Conservation (phyloP, 53 echinoderm and acorn worm genomes). For the Crossaster papposus region DNA sequence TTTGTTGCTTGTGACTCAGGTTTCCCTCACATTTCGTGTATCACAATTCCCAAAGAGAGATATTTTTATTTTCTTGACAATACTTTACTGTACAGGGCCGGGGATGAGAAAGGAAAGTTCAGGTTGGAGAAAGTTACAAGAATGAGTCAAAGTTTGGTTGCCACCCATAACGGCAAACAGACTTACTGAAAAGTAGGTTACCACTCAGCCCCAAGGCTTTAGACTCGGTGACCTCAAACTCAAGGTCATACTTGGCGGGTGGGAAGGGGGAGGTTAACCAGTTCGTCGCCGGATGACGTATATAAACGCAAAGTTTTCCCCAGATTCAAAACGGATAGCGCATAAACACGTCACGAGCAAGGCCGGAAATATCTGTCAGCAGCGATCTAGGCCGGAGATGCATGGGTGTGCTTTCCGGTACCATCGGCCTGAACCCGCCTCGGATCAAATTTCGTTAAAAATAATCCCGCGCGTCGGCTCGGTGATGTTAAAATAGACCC, state of each 20-base stretch:
- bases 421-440: too few relatives aligned
- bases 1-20: neutral
- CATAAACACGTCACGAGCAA: too few relatives aligned
- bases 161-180: neutral
- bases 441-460: too few relatives aligned
- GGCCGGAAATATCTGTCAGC: too few relatives aligned
- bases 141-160: conserved; percentile 8
- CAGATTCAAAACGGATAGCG: too few relatives aligned
- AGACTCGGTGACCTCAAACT: neutral
- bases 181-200: neutral
- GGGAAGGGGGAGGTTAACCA: too few relatives aligned
- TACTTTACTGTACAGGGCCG: neutral
- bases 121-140: neutral
- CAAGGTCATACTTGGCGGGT: neutral
- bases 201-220: neutral
- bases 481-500: too few relatives aligned
- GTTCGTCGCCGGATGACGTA: too few relatives aligned
- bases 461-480: too few relatives aligned
- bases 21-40: neutral
- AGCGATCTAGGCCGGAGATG: too few relatives aligned
- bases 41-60: neutral
- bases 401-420: too few relatives aligned
- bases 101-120: neutral
- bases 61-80: neutral
- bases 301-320: too few relatives aligned